Evolutionary conservation across 2,888 invertebrate species (phyloP).

Genomic region (Cataglyphis albicans): DNA sequence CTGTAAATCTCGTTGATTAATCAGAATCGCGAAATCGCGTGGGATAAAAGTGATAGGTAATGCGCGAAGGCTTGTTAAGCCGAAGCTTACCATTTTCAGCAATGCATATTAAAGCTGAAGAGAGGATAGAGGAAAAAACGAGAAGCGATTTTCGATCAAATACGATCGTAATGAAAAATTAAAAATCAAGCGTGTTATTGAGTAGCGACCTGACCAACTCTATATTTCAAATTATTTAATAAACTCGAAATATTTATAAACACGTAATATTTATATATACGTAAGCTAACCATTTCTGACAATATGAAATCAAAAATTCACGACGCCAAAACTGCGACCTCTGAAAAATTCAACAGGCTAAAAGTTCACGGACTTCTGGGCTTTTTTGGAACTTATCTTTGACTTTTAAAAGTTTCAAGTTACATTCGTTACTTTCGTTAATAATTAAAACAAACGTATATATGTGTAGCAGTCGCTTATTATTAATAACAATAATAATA

Average conservation of each 20-base stretch:
- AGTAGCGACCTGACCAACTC: neutral
- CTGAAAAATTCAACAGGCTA: neutral
- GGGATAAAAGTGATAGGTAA: slow-evolving; percentile 51
- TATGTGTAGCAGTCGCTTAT: neutral
- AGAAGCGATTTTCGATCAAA: slow-evolving; percentile 7
- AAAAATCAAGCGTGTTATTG: slow-evolving; percentile 29
- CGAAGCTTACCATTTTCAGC: slow-evolving; percentile 42
- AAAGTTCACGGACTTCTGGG: neutral
- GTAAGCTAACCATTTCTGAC: too few relatives aligned
- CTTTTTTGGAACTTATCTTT: neutral
- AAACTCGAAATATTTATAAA: neutral
- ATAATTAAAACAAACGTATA: neutral
- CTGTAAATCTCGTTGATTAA: slow-evolving; percentile 26
- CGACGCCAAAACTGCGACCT: neutral
- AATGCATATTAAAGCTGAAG: slow-evolving; percentile 41
- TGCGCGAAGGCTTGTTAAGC: slow-evolving; percentile 36
- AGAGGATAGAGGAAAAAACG: neutral
- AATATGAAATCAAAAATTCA: slow-evolving; percentile 7
- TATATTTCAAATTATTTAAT: neutral
- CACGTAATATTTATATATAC: neutral
- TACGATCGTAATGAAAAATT: slow-evolving; percentile 28
- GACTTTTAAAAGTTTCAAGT: neutral
- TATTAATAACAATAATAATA: neutral
- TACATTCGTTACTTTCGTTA: neutral
- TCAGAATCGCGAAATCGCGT: slow-evolving; percentile 31